Percentiles rank a stretch among this genome's conserved stretches.
Conservation (phyloP, 2,888 invertebrate species). For the Phyllotreta cruciferae region DNA sequence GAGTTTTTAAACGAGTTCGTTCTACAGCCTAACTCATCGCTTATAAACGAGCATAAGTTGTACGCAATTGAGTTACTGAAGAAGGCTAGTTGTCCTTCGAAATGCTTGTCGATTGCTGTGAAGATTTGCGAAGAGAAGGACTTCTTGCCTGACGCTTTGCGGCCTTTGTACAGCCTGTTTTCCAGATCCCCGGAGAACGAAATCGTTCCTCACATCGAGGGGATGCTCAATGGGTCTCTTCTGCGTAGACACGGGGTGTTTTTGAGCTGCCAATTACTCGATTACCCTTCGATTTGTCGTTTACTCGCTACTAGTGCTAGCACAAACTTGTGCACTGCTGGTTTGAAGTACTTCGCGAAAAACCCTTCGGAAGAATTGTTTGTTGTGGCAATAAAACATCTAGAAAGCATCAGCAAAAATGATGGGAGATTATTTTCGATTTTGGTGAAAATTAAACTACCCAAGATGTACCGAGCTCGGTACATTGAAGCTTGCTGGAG, state of each 20-base stretch:
- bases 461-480: slow-evolving; percentile 24
- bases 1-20: slow-evolving; percentile 4
- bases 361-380: slow-evolving; percentile 35
- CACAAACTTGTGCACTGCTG: slow-evolving; percentile 36
- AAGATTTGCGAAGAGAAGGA: slow-evolving; percentile 37
- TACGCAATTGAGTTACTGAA: slow-evolving; percentile 29
- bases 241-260: slow-evolving; percentile 38
- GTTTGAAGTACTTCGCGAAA: slow-evolving; percentile 38
- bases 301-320: slow-evolving; percentile 24
- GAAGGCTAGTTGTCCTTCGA: slow-evolving; percentile 23
- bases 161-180: slow-evolving; percentile 38
- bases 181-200: slow-evolving; percentile 36
- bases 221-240: slow-evolving; percentile 33
- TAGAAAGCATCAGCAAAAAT: slow-evolving; percentile 32
- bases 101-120: slow-evolving; percentile 33
- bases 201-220: slow-evolving; percentile 28
- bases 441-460: slow-evolving; percentile 29
- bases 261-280: slow-evolving; percentile 34
- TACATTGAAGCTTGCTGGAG: slow-evolving; percentile 38
- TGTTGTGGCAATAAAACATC: slow-evolving; percentile 27
- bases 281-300: slow-evolving; percentile 27
- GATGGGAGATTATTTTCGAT: slow-evolving; percentile 33
- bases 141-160: slow-evolving; percentile 34
- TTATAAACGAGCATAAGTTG: slow-evolving; percentile 1
- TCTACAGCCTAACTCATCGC: background rate